Base-by-base conservation (phyloP, 1,140 invertebrate species). In the Heliconius himera region DNA sequence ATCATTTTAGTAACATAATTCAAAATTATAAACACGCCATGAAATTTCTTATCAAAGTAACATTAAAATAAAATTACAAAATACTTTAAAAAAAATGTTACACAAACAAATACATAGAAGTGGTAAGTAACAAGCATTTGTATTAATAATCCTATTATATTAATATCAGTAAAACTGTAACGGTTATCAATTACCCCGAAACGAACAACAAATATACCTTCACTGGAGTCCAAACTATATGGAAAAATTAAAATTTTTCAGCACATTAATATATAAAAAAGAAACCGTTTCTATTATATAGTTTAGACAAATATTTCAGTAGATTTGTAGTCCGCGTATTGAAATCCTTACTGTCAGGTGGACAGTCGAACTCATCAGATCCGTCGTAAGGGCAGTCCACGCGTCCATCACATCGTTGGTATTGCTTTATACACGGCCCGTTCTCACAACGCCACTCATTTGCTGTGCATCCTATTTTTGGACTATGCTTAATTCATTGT, bases 291-390 rank as follows among this genome's bases (percentile, higher is more conserved):
- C n/a, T n/a, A 70, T 8, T 22, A 72, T 20, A 22, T 74, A 70
- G 22, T 41, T 29, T 51, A 20, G 72, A 29, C 70, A 22, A n/a
- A 33, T 41, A 66, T 76, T 70, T 46, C 36, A 77, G 79, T 74
- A 80, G 29, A 36, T 76, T 75, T 33, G 33, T 77, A 38, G 46
- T 6, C 36, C 54, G 20, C 26, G 22, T 70, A 29, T 56, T 66
- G 18, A 16, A 66, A 75, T 54, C 9, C 89, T 93, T 91, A 90
- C 89, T 93, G 87, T 78, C 84, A 8, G 81, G 11, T 6, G 91
- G 90, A 90, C 96, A 97, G 87, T 96, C 96, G 79, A 96, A 90
- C 94, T 97, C 96, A 90, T 97, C 97, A 84, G 96, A 96, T 85
- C 87, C 93, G 91, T 97, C 96, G 56, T 88, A 93, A 1, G 96